A percentile compares a stretch with the other conserved stretches of the same genome.
Conservation (phyloP, 2,113 vertebrate genomes). For the Clarias gariepinus region DNA sequence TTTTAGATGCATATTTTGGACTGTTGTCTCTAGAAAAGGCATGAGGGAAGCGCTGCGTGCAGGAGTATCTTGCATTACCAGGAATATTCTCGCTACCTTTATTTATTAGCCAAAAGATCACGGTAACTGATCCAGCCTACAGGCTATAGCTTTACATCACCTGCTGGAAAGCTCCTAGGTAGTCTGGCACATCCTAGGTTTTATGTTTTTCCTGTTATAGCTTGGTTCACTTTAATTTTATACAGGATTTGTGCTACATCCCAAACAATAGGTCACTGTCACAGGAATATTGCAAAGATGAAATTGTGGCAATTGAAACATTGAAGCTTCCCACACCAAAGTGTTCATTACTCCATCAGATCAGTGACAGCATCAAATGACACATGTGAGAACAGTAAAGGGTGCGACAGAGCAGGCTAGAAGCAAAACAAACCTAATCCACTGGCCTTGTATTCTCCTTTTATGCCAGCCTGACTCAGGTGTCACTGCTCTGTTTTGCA, state of each 20-base stretch:
- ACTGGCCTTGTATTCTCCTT: slow-evolving; percentile 17
- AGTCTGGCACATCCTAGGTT: not conserved
- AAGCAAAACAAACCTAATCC: slow-evolving; percentile 47
- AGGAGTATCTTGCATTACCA: slow-evolving; percentile 22
- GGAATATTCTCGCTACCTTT: slow-evolving; percentile 34
- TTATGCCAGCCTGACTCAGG: slow-evolving; percentile 14
- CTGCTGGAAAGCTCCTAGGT: not conserved
- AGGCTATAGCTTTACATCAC: slow-evolving; percentile 28
- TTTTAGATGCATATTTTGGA: not conserved
- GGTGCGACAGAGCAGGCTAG: slow-evolving; percentile 7
- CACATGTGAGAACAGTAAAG: slow-evolving; percentile 39
- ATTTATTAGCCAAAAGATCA: slow-evolving; percentile 39
- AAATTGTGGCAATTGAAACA: slow-evolving; percentile 27
- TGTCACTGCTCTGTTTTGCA: slow-evolving; percentile 23
- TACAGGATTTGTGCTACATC: slow-evolving; percentile 10
- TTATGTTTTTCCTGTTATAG: not conserved
- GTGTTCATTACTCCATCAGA: slow-evolving; percentile 31
- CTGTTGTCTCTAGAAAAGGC: not conserved
- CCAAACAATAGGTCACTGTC: slow-evolving; percentile 32
- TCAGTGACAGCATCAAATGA: slow-evolving; percentile 45
- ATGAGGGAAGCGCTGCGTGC: not conserved
- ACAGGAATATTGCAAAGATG: slow-evolving; percentile 23
- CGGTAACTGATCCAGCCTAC: not conserved
- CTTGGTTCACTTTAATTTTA: slow-evolving; percentile 10
- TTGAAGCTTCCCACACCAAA: slow-evolving; percentile 38